These are phyloP conservation scores for Pitangus sulphuratus DNA, from an alignment of 2,797 vertebrate species.

Conservation along the genomic window DNA sequence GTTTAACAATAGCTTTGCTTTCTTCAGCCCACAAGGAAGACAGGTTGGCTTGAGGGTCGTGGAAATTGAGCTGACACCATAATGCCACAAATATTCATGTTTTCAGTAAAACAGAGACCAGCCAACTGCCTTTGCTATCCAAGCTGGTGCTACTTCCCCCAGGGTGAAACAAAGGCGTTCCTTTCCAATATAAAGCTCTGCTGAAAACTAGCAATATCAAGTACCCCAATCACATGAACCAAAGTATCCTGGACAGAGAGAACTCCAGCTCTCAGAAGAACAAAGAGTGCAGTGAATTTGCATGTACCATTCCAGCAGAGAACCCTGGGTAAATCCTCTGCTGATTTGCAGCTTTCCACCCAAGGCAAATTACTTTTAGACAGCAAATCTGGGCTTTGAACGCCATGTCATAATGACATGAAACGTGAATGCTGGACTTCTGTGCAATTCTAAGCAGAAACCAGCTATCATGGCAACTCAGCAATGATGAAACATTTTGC, in stretches of 20 bases:
- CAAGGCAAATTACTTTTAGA: not conserved
- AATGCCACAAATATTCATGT: not conserved
- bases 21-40: not conserved
- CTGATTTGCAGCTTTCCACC: not conserved
- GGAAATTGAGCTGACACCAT: not conserved
- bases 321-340: not conserved
- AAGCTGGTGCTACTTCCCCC: accelerated
- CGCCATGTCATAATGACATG: not conserved
- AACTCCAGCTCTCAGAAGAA: not conserved
- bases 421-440: not conserved
- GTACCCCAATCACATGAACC: not conserved
- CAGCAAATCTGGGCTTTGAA: not conserved
- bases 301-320: not conserved
- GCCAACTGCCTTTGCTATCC: not conserved
- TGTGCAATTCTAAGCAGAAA: not conserved
- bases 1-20: not conserved
- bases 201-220: not conserved
- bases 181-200: not conserved
- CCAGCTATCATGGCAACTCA: not conserved
- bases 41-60: not conserved
- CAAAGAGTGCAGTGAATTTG: not conserved
- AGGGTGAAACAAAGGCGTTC: not conserved
- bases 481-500: not conserved
- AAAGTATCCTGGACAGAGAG: not conserved
- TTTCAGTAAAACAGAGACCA: not conserved